These are phyloP conservation scores for Simalia tracyae DNA, from an alignment of 2,797 vertebrate species.

Conservation along the genomic window DNA sequence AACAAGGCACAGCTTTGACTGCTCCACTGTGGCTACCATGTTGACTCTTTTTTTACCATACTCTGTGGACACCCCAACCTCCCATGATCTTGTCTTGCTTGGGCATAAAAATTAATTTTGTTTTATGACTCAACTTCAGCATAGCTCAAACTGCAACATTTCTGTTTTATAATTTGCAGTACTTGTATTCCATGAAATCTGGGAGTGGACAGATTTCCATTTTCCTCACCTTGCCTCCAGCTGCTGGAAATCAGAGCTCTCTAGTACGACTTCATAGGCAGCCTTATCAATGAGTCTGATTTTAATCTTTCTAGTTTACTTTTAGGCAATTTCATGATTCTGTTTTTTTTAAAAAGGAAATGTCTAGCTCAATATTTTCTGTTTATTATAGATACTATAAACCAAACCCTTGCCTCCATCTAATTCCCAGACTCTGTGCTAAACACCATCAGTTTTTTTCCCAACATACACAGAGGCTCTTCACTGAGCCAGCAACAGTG, in stretches of 20 bases:
- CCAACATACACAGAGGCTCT: background rate
- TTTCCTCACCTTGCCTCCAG: background rate
- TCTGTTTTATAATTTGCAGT: background rate
- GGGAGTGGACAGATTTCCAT: background rate
- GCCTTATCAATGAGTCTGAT: background rate
- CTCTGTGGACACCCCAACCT: background rate
- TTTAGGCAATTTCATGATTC: background rate
- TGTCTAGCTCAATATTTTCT: background rate
- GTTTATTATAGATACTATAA: background rate
- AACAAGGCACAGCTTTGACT: background rate
- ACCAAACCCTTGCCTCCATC: background rate
- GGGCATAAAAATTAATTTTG: background rate
- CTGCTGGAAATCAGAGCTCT: background rate
- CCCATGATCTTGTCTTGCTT: background rate
- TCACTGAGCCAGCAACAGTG: background rate
- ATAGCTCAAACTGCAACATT: background rate
- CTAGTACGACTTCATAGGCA: background rate
- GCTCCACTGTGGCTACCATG: background rate
- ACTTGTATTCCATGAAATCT: background rate
- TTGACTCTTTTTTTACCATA: background rate
- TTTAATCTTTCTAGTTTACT: background rate
- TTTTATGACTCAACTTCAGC: background rate
- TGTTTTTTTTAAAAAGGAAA: background rate
- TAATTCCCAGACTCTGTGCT: background rate
- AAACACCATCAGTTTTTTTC: background rate